phyloP scores from a whole-genome alignment of 2,113 vertebrate genomes.

The Bubalus kerabau region DNA sequence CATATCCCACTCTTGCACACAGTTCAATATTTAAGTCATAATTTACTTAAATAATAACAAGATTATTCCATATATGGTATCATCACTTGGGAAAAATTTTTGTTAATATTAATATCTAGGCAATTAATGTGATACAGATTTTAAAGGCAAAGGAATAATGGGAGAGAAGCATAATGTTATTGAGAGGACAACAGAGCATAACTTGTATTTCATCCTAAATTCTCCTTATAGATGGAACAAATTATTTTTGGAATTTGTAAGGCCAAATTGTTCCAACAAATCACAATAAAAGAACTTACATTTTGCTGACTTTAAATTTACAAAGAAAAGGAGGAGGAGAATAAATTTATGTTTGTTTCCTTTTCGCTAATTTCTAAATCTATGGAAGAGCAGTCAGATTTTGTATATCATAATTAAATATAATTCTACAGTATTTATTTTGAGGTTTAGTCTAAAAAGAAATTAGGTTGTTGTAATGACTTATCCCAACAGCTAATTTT shows the following conservation, averaged over 20 bases:
- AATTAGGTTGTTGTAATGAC: constrained; percentile 68
- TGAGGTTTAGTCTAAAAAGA: constrained; percentile 59
- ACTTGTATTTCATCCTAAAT: neutral
- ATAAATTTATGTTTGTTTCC: constrained; percentile 6
- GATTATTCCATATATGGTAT: neutral
- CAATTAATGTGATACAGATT: neutral
- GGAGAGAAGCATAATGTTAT: neutral
- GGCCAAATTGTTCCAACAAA: neutral
- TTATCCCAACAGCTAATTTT: constrained; percentile 72
- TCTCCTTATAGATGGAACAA: neutral
- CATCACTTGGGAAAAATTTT: neutral
- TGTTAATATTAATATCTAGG: neutral
- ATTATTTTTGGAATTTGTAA: neutral
- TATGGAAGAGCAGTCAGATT: constrained; percentile 57
- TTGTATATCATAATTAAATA: constrained; percentile 77
- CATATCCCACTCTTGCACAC: neutral
- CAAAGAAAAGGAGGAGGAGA: neutral
- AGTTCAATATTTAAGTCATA: neutral
- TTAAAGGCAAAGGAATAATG: neutral
- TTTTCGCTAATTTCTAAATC: constrained; percentile 4
- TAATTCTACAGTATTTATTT: constrained; percentile 57
- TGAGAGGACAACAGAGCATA: neutral
- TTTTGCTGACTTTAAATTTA: neutral
- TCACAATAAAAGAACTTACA: neutral
- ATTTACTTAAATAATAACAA: neutral